Percentiles rank a stretch among this genome's conserved stretches.
These are phyloP conservation scores for Strongylocentrotus purpuratus DNA, from an alignment of 35 echinoderm and acorn worm genomes.

Conservation along the genomic window DNA sequence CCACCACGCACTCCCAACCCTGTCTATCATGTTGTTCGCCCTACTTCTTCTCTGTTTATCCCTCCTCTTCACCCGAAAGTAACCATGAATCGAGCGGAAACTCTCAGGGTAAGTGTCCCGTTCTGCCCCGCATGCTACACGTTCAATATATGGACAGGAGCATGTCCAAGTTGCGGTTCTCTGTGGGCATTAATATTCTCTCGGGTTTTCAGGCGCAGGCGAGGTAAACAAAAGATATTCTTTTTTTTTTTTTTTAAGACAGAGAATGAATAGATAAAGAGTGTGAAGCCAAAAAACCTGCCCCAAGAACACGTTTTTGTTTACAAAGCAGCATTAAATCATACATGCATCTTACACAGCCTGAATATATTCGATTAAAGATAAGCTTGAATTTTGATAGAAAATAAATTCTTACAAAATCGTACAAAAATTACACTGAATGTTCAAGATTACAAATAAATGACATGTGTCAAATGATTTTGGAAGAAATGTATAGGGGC, in stretches of 20 bases:
- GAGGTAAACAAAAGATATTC: not conserved
- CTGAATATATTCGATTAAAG: too few species aligned
- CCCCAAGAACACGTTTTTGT: too few species aligned
- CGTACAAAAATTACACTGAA: too few species aligned
- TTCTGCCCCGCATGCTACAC: not conserved
- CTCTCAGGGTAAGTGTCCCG: not conserved
- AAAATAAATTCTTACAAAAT: too few species aligned
- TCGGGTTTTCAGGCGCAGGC: not conserved
- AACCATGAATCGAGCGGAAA: conserved; percentile 8
- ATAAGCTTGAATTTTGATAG: too few species aligned
- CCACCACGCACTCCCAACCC: not conserved
- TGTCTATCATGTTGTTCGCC: not conserved
- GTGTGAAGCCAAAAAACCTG: not conserved
- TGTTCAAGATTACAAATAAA: too few species aligned
- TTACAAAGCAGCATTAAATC: too few species aligned
- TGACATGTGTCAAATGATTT: too few species aligned
- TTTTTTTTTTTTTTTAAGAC: not conserved
- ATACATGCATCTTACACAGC: too few species aligned
- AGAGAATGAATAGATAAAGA: not conserved
- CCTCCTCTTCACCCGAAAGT: not conserved
- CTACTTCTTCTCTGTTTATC: not conserved
- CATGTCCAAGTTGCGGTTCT: not conserved
- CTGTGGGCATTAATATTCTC: not conserved
- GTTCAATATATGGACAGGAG: not conserved
- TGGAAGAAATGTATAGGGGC: too few species aligned